phyloP scores from a whole-genome alignment of 2,797 vertebrate genomes.

The Poecilia picta region DNA sequence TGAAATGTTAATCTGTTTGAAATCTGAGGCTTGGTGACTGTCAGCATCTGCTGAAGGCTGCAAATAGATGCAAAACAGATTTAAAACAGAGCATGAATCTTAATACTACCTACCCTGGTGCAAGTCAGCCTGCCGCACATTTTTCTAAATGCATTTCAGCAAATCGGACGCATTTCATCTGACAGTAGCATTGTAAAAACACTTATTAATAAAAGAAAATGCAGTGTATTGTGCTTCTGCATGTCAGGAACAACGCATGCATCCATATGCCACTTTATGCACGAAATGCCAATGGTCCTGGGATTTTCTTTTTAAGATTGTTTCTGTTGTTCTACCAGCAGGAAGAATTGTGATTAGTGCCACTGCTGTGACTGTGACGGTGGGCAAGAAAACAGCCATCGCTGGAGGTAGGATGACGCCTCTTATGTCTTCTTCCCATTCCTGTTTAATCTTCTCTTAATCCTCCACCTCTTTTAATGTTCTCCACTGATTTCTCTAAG shows the following conservation, averaged over 20 bases:
- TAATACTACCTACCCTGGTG: conserved; percentile 15
- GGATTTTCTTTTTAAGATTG: conserved; percentile 27
- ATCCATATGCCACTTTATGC: not conserved
- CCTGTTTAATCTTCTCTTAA: conserved; percentile 2
- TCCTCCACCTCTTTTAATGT: not conserved
- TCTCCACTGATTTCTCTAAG: conserved; percentile 2
- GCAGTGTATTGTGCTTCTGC: conserved; percentile 23
- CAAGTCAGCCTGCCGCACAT: conserved; percentile 34
- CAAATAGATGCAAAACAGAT: conserved; percentile 19
- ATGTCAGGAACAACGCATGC: conserved; percentile 17
- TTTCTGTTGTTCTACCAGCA: conserved; percentile 74
- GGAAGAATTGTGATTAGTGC: conserved; percentile 84
- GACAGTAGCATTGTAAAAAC: not conserved
- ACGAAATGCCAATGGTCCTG: not conserved
- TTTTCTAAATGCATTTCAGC: conserved; percentile 38
- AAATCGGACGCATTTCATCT: conserved; percentile 13
- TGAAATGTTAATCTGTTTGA: conserved; percentile 53
- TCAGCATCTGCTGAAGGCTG: conserved; percentile 47
- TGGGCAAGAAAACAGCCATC: conserved; percentile 88
- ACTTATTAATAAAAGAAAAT: not conserved
- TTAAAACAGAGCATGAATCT: conserved; percentile 31
- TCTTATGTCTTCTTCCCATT: conserved; percentile 4
- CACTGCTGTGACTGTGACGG: conserved; percentile 87
- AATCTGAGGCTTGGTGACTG: conserved; percentile 41
- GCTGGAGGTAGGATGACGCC: conserved; percentile 89